Percentiles rank a stretch among this genome's conserved stretches.
Conservation (phyloP, 2,113 vertebrate genomes). For the Lycocorax pyrrhopterus region DNA sequence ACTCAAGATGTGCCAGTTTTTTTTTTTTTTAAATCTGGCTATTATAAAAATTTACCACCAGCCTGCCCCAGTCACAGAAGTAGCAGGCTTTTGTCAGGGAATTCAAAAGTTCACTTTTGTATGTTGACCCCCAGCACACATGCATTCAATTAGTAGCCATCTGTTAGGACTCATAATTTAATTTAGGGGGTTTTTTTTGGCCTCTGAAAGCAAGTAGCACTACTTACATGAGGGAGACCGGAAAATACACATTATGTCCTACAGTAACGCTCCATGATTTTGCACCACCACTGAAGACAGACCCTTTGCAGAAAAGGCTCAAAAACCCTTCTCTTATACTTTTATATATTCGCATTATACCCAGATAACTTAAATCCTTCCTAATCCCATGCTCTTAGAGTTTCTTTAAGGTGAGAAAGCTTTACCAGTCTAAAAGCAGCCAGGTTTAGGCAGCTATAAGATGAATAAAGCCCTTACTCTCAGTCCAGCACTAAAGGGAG, state of each 20-base stretch:
- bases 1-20: neutral
- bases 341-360: neutral
- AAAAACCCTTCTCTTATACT: neutral
- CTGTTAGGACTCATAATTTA: neutral
- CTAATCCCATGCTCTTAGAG: neutral
- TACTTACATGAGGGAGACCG: neutral
- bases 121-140: accelerated
- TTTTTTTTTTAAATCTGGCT: neutral
- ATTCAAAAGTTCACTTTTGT: neutral
- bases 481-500: neutral
- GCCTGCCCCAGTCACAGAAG: neutral
- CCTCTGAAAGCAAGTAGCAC: neutral
- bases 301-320: neutral
- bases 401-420: neutral
- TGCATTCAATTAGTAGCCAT: neutral
- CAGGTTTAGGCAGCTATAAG: neutral
- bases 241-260: neutral
- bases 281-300: neutral
- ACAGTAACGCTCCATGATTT: neutral
- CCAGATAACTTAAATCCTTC: neutral
- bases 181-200: neutral
- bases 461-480: neutral
- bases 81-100: neutral
- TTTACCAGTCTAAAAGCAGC: neutral
- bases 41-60: neutral